Conservation (phyloP, 37 sponge, comb jelly and placozoan species). For the Crambe crambe region DNA sequence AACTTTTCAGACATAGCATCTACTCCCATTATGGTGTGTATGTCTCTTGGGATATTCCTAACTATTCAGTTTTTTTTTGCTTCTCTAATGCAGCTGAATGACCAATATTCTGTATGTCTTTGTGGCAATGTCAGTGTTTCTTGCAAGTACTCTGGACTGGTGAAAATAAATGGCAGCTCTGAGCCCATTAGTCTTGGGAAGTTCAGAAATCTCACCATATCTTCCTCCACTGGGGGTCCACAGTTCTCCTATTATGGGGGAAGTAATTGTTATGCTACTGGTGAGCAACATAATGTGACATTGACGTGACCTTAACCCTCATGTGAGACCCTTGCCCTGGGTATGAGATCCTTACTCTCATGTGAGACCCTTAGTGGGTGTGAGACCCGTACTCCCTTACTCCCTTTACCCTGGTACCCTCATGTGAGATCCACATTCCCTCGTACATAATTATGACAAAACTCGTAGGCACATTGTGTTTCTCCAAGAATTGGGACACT, state of each 20-base stretch:
- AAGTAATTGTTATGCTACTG: not conserved
- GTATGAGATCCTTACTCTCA: too few relatives aligned
- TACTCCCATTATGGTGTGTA: not conserved
- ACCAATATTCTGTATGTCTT: not conserved
- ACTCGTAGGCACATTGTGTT: too few relatives aligned
- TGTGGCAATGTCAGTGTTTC: not conserved
- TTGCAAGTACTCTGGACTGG: not conserved
- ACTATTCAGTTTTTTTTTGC: not conserved
- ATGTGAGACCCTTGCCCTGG: too few relatives aligned
- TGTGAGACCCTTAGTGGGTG: too few relatives aligned
- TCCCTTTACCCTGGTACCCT: too few relatives aligned
- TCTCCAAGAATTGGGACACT: too few relatives aligned
- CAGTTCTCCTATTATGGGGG: slow-evolving; percentile 1
- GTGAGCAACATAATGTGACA: not conserved
- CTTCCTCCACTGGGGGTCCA: slow-evolving; percentile 15
- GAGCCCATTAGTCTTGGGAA: slow-evolving; percentile 3
- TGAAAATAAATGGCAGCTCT: too few relatives aligned
- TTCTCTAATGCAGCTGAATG: not conserved
- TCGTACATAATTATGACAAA: too few relatives aligned
- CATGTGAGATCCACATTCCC: too few relatives aligned
- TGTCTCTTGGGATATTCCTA: not conserved
- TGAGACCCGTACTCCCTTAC: too few relatives aligned
- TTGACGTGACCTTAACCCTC: too few relatives aligned
- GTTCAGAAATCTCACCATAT: slow-evolving; percentile 9
- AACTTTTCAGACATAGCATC: slow-evolving; percentile 34